phyloP scores from a whole-genome alignment of 2,113 vertebrate species.

The Cairina moschata region DNA sequence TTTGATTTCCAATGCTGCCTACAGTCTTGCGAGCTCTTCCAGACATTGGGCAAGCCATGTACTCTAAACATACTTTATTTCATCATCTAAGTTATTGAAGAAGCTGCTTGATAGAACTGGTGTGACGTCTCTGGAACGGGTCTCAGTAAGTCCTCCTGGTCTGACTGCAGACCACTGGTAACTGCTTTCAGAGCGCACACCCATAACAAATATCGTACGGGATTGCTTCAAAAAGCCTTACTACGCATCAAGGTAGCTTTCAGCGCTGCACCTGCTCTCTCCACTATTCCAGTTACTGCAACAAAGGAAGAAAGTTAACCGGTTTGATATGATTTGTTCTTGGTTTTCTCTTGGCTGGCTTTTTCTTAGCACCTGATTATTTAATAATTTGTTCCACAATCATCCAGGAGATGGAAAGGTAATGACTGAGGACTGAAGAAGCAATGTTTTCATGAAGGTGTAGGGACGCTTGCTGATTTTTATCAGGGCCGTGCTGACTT shows the following conservation, averaged over 20 bases:
- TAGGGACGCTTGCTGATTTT: slow-evolving; percentile 41
- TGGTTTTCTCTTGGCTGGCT: neutral
- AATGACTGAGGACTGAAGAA: neutral
- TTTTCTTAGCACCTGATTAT: neutral
- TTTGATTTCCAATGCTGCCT: neutral
- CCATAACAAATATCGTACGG: neutral
- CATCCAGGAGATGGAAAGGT: neutral
- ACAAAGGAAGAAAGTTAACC: neutral
- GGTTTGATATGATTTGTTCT: neutral
- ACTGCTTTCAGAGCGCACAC: neutral
- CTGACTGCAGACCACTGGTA: neutral
- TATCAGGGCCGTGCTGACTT: slow-evolving; percentile 19
- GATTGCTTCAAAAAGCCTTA: neutral
- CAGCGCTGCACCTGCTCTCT: neutral
- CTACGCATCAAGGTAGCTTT: neutral
- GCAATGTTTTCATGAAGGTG: slow-evolving; percentile 1
- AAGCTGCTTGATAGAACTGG: neutral
- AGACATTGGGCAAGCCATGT: neutral
- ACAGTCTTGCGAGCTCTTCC: neutral
- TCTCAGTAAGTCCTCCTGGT: neutral
- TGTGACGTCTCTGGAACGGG: neutral
- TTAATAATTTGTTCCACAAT: neutral
- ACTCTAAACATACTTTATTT: neutral
- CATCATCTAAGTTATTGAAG: neutral
- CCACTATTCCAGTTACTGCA: neutral